Evolutionary conservation across 2,888 invertebrate genomes (phyloP).

Genomic region (Drosophila niveifrons): DNA sequence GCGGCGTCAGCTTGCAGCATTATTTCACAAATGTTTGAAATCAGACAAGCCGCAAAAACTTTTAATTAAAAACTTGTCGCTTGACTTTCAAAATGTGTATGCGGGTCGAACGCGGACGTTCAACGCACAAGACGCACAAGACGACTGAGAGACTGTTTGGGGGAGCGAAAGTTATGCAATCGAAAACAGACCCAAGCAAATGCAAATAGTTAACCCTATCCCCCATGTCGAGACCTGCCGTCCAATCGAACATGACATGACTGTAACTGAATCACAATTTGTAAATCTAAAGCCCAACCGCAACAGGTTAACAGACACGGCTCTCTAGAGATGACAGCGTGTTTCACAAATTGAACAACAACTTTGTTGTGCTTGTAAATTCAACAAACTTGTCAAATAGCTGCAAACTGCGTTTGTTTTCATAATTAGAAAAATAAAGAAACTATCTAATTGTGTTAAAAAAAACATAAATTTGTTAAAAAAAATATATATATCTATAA

Average conservation of each 20-base stretch:
- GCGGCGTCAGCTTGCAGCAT: slow-evolving; percentile 54
- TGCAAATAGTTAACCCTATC: slow-evolving; percentile 13
- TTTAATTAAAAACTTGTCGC: slow-evolving; percentile 78
- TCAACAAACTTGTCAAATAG: no score
- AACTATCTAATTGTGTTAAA: no score
- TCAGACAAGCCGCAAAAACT: slow-evolving; percentile 68
- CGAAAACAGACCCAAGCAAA: neutral
- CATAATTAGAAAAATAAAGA: no score
- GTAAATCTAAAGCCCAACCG: slow-evolving; percentile 19
- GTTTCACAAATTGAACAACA: neutral
- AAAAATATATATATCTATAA: no score
- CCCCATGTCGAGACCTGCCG: neutral
- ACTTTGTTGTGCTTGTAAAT: no score
- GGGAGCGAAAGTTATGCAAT: slow-evolving; percentile 16
- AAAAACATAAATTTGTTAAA: no score
- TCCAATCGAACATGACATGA: slow-evolving; percentile 33
- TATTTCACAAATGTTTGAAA: slow-evolving; percentile 74
- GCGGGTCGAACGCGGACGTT: neutral
- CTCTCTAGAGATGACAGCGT: slow-evolving; percentile 16
- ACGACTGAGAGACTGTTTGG: no score
- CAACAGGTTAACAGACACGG: slow-evolving; percentile 24
- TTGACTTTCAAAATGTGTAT: slow-evolving; percentile 45
- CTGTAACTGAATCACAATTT: slow-evolving; percentile 28
- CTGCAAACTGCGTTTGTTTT: no score
- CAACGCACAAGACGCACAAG: neutral